phyloP scores from a whole-genome alignment of 37 sponge, comb jelly and placozoan species.

The Beroe ovata region DNA sequence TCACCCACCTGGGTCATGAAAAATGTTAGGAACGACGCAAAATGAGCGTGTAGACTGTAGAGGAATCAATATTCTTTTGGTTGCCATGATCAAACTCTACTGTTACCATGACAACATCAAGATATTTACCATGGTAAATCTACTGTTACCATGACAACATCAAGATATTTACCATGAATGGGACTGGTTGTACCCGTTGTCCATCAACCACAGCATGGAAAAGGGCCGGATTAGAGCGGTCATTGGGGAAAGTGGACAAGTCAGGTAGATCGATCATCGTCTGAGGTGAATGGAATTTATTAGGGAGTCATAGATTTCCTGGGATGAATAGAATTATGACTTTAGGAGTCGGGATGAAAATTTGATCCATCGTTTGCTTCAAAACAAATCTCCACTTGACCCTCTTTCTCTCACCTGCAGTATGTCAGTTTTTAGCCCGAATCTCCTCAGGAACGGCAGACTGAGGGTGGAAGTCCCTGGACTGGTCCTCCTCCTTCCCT shows the following conservation, averaged over 20 bases:
- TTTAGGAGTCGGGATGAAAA: no score
- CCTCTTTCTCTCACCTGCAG: background rate
- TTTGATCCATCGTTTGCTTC: no score
- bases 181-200: conserved; percentile 1
- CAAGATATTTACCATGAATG: background rate
- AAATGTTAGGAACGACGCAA: no score
- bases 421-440: background rate
- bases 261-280: background rate
- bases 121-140: background rate
- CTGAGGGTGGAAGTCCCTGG: background rate
- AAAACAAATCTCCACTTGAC: no score
- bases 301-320: no score
- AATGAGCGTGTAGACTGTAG: no score
- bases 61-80: no score
- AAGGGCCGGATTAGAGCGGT: background rate
- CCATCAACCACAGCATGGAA: background rate
- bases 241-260: background rate
- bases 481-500: background rate
- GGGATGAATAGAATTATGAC: no score
- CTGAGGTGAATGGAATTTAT: no score
- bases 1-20: conserved; percentile 25
- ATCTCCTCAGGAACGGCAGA: background rate
- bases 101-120: background rate
- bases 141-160: background rate
- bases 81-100: no score